A percentile compares a stretch with the other conserved stretches of the same genome.
phyloP scores from a whole-genome alignment of 2,113 vertebrate species.

The Sterrhoptilus dennistouni region DNA sequence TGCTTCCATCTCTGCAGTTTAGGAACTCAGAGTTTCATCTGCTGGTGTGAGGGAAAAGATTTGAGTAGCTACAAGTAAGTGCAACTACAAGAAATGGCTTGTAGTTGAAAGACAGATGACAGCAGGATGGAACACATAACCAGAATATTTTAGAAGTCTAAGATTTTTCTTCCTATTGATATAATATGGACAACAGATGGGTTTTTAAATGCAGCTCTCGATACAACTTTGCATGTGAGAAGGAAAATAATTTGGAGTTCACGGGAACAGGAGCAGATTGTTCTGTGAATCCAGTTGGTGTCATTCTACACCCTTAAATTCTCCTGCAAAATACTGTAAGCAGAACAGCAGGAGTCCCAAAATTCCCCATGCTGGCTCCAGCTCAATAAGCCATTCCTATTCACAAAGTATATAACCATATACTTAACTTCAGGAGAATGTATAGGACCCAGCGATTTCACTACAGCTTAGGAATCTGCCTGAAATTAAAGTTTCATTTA shows the following conservation, averaged over 20 bases:
- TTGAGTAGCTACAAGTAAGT: not conserved
- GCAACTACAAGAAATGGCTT: not conserved
- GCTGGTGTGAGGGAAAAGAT: not conserved
- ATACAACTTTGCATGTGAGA: slow-evolving; percentile 64
- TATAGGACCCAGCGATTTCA: not conserved
- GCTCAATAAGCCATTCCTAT: slow-evolving; percentile 13
- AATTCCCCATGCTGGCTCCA: not conserved
- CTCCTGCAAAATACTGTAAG: slow-evolving; percentile 42
- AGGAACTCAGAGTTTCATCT: not conserved
- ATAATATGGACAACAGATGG: slow-evolving; percentile 60
- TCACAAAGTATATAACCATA: slow-evolving; percentile 1
- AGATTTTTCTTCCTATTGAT: slow-evolving; percentile 52
- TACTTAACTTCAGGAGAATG: not conserved
- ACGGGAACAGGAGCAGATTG: slow-evolving; percentile 53
- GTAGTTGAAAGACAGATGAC: slow-evolving; percentile 58
- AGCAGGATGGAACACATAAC: slow-evolving; percentile 23
- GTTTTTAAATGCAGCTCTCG: slow-evolving; percentile 61
- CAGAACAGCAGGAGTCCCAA: slow-evolving; percentile 44
- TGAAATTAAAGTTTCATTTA: not conserved
- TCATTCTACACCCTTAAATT: slow-evolving; percentile 49
- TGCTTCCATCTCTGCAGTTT: not conserved
- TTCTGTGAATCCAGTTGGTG: slow-evolving; percentile 57
- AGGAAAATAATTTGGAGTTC: slow-evolving; percentile 60
- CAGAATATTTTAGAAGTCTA: slow-evolving; percentile 52
- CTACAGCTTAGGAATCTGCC: not conserved